Conservation (phyloP, 2,113 vertebrate species). For the Coreoperca whiteheadi region DNA sequence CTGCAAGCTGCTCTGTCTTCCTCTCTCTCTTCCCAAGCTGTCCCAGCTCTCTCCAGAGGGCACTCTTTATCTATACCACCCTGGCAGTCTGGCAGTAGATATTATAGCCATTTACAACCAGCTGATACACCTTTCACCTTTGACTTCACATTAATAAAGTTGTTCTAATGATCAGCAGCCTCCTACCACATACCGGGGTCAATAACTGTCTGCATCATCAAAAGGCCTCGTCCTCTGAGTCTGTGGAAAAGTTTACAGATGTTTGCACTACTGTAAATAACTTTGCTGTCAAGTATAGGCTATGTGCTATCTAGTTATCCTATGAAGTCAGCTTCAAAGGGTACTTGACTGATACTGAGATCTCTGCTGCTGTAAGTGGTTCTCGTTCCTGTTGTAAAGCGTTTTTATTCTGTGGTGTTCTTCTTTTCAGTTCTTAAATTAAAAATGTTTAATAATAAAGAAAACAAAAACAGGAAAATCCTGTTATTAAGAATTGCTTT, state of each 20-base stretch:
- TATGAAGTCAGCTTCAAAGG: background rate
- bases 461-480: background rate
- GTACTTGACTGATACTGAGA: background rate
- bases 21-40: slow-evolving; percentile 21
- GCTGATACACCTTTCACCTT: slow-evolving; percentile 69
- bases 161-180: slow-evolving; percentile 53
- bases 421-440: background rate
- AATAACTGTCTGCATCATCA: slow-evolving; percentile 46
- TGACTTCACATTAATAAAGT: slow-evolving; percentile 68
- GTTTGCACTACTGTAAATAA: slow-evolving; percentile 26
- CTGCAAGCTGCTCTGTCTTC: slow-evolving; percentile 51
- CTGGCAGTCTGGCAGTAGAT: slow-evolving; percentile 53
- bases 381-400: background rate
- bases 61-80: slow-evolving; percentile 66
- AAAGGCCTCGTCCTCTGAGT: background rate
- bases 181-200: slow-evolving; percentile 22
- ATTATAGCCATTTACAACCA: slow-evolving; percentile 65
- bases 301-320: background rate
- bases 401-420: background rate
- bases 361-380: background rate
- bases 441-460: background rate
- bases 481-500: background rate
- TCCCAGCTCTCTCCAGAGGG: slow-evolving; percentile 45
- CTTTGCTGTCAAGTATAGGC: background rate
- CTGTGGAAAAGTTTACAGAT: slow-evolving; percentile 28